Base-by-base conservation (phyloP, 1,140 invertebrate species). In the Teleogryllus occipitalis region DNA sequence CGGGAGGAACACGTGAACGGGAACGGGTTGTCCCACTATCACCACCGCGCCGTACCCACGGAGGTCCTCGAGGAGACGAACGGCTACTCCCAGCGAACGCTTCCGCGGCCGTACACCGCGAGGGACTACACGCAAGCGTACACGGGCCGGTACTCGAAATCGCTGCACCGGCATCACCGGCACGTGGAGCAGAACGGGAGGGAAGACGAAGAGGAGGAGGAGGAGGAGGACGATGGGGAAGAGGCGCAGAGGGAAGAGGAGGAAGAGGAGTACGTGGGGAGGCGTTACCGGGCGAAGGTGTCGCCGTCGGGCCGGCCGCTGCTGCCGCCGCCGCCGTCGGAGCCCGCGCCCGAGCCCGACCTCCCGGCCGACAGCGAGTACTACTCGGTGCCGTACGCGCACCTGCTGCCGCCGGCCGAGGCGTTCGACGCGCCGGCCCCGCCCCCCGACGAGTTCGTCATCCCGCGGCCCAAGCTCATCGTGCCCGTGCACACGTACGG, bases 401-500 rank as follows among this genome's bases (percentile, higher is more conserved):
- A 80, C 27, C 14, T 74, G 21, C n/a, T 27, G 18, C 78, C 78
- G 10, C 65, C 48, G 4, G 18, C 65, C 47, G 49, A 65, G 27
- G 22, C 14, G 27, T 15, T 27, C n/a, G 48, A 78, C 22, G 46
- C 39, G 7, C 8, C 12, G 73, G 39, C 86, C 79, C 87, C 86
- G 80, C 84, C 86, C 83, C 88, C 89, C 80, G 89, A 89, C 10
- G 92, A 93, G 81, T 95, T 95, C 86, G 89, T 90, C 74, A 95
- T 96, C 85, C 94, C 94, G 1, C 87, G 94, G 83, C 94, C 94
- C 18, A 92, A 94, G 84, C 88, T 96, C 80, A 94, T 96, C 83
- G 94, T 95, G 78, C 94, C 94, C 75, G 93, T 95, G 79, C 94
- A 96, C 87, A 94, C 94, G 6, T 95, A 95, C 85, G 94, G 93